Base-by-base conservation (phyloP, 2,888 invertebrate species). In the Ophion costatus region DNA sequence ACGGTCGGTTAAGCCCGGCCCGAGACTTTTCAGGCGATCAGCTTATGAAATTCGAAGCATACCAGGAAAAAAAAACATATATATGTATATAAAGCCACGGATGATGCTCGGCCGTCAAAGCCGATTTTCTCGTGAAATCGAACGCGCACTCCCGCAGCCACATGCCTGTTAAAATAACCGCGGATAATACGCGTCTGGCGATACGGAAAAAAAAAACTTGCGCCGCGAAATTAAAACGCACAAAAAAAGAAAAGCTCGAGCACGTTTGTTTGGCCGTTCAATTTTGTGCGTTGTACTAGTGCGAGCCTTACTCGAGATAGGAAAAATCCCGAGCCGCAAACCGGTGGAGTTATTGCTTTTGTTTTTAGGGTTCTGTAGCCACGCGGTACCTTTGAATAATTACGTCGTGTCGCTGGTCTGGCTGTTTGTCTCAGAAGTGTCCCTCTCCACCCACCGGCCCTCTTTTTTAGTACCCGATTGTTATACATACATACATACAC, bases 61-160 rank as follows among this genome's bases (percentile, higher is more conserved):
- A 38, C n/a, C 24, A 38, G 20, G 20, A n/a, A n/a, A 20, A 11
- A 20, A 2, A 20, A 22, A 4, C 14, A 17, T 14, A 17, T 51
- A 51, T 17, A 51, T 51, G 14, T 51, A 51, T 14, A 14, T 14
- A 45, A 17, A 17, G 2, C 14, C 51, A 51, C 17, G 17, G 5
- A 14, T 17, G 17, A 71, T 22, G 33, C 24, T 6, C 51, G 61
- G 67, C 56, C 76, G 17, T 38, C 29, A 38, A 67, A 81, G 81
- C 81, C 84, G 80, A 84, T 84, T 84, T 81, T 70, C 64, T 70
- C 24, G 17, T 33, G 42, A 24, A 14, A 51, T 74, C 20, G 33
- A 38, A 22, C 29, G 29, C 29, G 45, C 24, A 29, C 24, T 7
- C n/a, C n/a, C 56, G 33, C 29, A 33, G 11, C 3, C 42, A 56